Base-by-base conservation (phyloP, 2,113 vertebrate species). In the Boulengeromyrus knoepffleri region DNA sequence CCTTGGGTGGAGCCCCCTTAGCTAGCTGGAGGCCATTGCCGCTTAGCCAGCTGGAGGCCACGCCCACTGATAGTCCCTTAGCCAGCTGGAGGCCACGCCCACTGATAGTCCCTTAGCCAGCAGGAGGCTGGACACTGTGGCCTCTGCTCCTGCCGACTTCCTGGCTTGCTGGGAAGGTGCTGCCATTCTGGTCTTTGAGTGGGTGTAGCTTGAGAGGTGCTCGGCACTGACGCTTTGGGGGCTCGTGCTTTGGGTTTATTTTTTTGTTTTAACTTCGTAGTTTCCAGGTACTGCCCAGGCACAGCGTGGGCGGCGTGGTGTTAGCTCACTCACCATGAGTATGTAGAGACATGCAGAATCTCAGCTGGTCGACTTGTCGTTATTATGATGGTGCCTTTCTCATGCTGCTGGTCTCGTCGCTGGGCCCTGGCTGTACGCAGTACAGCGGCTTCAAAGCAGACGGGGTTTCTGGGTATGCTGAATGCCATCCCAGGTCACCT, bases 351-450 rank as follows among this genome's bases (percentile, higher is more conserved):
- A 96, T 97, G 97, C 97, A 97, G 97, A 96, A 95, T 94, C 94
- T 53, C 49, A 96, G 97, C 96, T 97, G 97, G 94, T 93, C 90
- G 89, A 96, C 96, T 94, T 93, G 42, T 91, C 91, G 39, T 91
- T 92, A 94, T 92, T 95, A 94, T 92, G 93, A 97, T 97, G 97
- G 97, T 98, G 97, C 98, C 98, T 99, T 98, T 97, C 96, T 94
- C 95, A 97, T 98, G 96, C 97, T 97, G 98, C 96, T 95, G 97
- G 97, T 97, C 96, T 97, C 6, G 96, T 96, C 97, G 95, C 95
- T 97, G 95, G 96, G 95, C 95, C 95, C 96, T 95, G 95, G 96
- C 96, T 96, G 95, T 96, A 95, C 96, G 95, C 97, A 97, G 97
- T 97, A 97, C 97, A 27, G 24, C 10, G 24, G n/a, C 96, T 96